Evolutionary conservation across 2,888 invertebrate genomes (phyloP).

Genomic region (Agrochola lota): DNA sequence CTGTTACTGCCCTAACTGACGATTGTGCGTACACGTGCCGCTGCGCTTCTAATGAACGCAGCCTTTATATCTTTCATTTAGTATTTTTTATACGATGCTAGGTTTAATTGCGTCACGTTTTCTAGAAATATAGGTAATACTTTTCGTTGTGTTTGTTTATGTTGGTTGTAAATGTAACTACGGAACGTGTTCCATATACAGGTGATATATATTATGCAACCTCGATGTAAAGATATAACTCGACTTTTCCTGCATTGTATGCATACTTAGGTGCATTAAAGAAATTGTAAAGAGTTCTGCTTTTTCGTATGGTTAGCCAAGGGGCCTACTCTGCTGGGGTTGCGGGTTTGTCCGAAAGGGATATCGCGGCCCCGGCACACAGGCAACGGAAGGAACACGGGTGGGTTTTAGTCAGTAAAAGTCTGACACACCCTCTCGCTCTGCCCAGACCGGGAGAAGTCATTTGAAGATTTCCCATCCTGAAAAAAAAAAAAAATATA

Average conservation of each 20-base stretch:
- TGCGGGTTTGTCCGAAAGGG: no score
- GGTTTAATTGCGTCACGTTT: conserved; percentile 47
- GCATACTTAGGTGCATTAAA: neutral
- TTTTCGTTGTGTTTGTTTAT: neutral
- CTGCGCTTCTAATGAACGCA: conserved; percentile 68
- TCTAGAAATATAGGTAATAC: neutral
- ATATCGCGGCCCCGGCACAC: no score
- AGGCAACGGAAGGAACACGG: no score
- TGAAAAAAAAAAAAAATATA: no score
- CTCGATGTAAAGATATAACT: neutral
- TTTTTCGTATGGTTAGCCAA: no score
- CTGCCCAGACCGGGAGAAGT: no score
- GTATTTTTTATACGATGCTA: conserved; percentile 38
- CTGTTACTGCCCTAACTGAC: conserved; percentile 73
- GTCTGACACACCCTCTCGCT: no score
- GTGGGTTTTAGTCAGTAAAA: no score
- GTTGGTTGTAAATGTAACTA: neutral
- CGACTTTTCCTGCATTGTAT: neutral
- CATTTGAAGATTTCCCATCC: no score
- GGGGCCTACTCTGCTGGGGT: no score
- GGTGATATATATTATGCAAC: neutral
- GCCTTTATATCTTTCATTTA: conserved; percentile 49
- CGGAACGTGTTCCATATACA: neutral
- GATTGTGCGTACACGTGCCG: conserved; percentile 75
- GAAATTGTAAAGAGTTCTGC: no score